Base-by-base conservation (phyloP, 2,888 invertebrate species). In the Myopa testacea region DNA sequence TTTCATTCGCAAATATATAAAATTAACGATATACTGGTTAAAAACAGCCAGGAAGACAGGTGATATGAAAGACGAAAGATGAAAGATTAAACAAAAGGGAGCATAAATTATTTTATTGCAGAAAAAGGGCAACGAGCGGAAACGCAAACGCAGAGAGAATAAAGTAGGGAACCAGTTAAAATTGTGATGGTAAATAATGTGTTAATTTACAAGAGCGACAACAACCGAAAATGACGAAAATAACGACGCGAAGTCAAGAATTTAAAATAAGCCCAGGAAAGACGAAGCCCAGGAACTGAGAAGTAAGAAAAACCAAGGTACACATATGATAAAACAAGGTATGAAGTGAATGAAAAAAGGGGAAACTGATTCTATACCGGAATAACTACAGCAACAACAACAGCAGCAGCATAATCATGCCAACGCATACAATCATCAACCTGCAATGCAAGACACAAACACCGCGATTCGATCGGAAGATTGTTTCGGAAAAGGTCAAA, bases 401-500 rank as follows among this genome's bases (percentile, higher is more conserved):
- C 16, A 37, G 8, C 5, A 37, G 8, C 5, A 45, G n/a, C 26
- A 68, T 40, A 68, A n/a, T 68, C 67, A 68, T 68, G 69, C 60
- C 60, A 62, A 62, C 16, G 26, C 40, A 72, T 40, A n/a, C 19
- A 60, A n/a, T 16, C 69, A 69, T 52, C 50, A 52, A 50, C 45
- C 26, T 12, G 60, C 58, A 72, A 60, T 40, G 67, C 26, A 67
- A 19, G 58, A 37, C 58, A 19, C 55, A 69, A 58, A n/a, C 26
- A n/a, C 50, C 26, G 26, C 26, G 26, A 58, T 16, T 58, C n/a
- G 58, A 16, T 16, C 58, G 6, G 40, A 69, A 62, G 55, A 58
- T 38, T 62, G 72, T 40, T n/a, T 38, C 12, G 34, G 16, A 63
- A 52, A 63, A 70, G 76, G 76, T 71, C 76, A 76, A 76, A 76